phyloP scores from a whole-genome alignment of 2,113 vertebrate species.

The Cyanoderma ruficeps region DNA sequence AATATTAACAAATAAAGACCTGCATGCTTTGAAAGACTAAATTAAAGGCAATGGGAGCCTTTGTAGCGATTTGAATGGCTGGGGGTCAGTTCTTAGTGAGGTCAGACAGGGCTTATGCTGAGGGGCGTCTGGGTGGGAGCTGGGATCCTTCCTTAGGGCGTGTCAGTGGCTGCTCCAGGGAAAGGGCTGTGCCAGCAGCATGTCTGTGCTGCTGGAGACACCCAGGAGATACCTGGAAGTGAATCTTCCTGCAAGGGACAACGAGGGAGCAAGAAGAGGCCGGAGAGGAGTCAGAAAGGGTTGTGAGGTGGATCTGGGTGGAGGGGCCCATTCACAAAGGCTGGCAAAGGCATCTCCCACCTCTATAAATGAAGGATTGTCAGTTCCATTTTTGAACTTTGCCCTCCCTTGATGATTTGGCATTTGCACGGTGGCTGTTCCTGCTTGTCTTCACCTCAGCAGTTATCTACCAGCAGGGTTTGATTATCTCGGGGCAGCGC shows the following conservation, averaged over 20 bases:
- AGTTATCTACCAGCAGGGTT: constrained; percentile 47
- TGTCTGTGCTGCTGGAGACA: rapidly evolving
- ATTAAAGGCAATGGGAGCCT: neutral
- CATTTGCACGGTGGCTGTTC: neutral
- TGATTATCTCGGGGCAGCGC: constrained; percentile 33
- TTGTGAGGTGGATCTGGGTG: rapidly evolving
- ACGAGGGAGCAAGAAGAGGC: neutral
- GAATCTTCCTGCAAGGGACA: neutral
- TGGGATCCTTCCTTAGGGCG: neutral
- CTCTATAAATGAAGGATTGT: neutral
- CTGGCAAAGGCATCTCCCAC: neutral
- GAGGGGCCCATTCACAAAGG: neutral
- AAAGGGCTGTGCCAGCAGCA: neutral
- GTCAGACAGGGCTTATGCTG: neutral
- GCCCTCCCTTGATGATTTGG: constrained; percentile 4
- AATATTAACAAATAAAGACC: neutral
- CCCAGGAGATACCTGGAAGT: rapidly evolving
- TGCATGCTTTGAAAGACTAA: neutral
- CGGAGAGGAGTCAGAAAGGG: neutral
- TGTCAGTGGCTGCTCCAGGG: neutral
- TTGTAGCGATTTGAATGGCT: neutral
- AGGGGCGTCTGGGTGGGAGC: neutral
- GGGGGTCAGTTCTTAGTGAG: neutral
- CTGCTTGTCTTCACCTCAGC: constrained; percentile 49
- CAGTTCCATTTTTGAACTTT: neutral